Conservation (phyloP, 2,113 vertebrate species). For the Callithrix jacchus region DNA sequence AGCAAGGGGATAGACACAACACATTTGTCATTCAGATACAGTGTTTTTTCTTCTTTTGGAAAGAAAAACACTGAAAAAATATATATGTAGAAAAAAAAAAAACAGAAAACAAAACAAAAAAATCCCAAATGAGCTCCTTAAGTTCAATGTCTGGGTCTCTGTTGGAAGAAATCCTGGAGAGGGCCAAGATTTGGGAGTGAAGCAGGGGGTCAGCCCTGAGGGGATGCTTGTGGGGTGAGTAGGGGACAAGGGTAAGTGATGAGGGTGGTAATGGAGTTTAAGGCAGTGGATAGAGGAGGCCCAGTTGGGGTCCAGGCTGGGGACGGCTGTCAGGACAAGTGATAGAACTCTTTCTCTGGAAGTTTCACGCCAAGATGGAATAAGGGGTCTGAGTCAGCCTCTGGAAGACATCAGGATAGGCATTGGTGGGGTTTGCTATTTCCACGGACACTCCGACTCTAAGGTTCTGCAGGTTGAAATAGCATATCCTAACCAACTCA, state of each 20-base stretch:
- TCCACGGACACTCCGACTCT: neutral
- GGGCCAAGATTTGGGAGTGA: neutral
- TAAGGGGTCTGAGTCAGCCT: neutral
- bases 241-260: neutral
- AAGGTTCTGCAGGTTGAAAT: neutral
- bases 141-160: neutral
- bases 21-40: slow-evolving; percentile 17
- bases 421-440: neutral
- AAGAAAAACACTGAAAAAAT: neutral
- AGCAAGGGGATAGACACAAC: neutral
- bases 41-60: neutral
- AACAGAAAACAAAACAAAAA: neutral
- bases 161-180: neutral
- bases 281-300: neutral
- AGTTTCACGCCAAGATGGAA: neutral
- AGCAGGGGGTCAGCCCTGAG: neutral
- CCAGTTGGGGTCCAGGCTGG: neutral
- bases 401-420: neutral
- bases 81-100: neutral
- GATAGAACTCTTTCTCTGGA: neutral
- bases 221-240: neutral
- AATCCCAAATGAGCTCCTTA: neutral
- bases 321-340: neutral
- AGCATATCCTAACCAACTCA: neutral
- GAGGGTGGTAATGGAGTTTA: neutral